Evolutionary conservation across 2,797 vertebrate species (phyloP), one percentile per base, ranked within the genome.

Genomic region (Lutjanus campechanus): DNA sequence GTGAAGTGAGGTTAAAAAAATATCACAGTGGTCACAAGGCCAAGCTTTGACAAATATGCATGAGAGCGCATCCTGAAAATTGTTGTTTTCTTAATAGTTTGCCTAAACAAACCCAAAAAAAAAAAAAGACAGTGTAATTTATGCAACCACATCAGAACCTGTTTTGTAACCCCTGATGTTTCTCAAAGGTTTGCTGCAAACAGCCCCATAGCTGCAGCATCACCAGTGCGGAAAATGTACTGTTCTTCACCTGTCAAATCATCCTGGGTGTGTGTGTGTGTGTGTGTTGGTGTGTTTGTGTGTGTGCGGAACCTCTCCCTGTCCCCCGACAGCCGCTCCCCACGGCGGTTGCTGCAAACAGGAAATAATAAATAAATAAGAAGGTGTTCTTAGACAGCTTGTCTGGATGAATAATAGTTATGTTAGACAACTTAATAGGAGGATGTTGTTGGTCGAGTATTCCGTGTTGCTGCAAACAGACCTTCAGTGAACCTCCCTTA

Each of bases 371-470:
- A 74, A 80, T 79, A 69, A 82, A 77, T 51, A 71, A 61, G 12
- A 73, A 53, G 8, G 11, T 58, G 66, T 67, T 68, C 29, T 55
- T 40, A 15, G 63, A 64, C 77, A 68, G 74, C 77, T 70, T 71
- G 77, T 77, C 77, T 40, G 29, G 40, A 80, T 79, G 50, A 74
- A 77, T 79, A 66, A 69, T 73, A 40, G 68, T 79, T 69, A 36
- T 61, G 51, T 67, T 70, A 11, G 40, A 80, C 64, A 73, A 80
- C 64, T 53, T 69, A 59, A 76, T 54, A 43, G 56, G 53, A 73
- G 64, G 55, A 25, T 69, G 49, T 64, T 73, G 8, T 15, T n/a
- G 43, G 50, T 60, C 9, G 16, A 36, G 49, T 61, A 44, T 49
- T 20, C 8, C n/a, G 16, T 54, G 53, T 25, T 56, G 15, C 36